Percentiles rank a stretch among this genome's conserved stretches.
Evolutionary conservation across 2,113 vertebrate species (phyloP).

Genomic region (Nyctereutes procyonoides): DNA sequence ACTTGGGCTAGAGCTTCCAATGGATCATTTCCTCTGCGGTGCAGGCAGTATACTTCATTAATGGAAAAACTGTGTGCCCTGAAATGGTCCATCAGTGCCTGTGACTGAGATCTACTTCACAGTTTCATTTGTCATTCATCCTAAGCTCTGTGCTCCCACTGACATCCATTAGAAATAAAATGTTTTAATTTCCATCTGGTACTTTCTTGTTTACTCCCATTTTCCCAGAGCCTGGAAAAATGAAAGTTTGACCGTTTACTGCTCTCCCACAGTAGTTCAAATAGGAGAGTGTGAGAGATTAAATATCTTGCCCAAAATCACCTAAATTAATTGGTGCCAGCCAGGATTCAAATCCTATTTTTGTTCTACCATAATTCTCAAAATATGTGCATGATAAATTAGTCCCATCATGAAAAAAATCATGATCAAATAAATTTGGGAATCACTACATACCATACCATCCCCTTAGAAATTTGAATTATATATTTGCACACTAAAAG

Average conservation of each 20-base stretch:
- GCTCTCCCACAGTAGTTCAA: neutral
- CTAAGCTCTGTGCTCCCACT: neutral
- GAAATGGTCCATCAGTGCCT: neutral
- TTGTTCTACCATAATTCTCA: neutral
- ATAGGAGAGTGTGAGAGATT: neutral
- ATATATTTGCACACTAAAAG: neutral
- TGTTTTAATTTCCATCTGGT: neutral
- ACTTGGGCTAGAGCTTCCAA: neutral
- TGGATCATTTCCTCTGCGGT: neutral
- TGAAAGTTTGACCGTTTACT: neutral
- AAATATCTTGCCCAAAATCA: neutral
- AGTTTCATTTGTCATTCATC: neutral
- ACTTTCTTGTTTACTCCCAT: neutral
- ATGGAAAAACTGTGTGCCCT: neutral
- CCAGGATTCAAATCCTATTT: neutral
- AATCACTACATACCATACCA: neutral
- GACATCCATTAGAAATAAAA: neutral
- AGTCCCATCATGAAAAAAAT: neutral
- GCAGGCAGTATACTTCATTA: neutral
- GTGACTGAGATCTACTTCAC: neutral
- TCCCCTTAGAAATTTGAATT: neutral
- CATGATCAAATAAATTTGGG: neutral
- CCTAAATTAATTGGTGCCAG: neutral
- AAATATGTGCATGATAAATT: neutral
- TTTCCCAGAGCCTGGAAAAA: neutral